A percentile compares a stretch with the other conserved stretches of the same genome.
These are phyloP conservation scores for Charina bottae DNA, from an alignment of 2,113 vertebrate genomes.

Conservation along the genomic window DNA sequence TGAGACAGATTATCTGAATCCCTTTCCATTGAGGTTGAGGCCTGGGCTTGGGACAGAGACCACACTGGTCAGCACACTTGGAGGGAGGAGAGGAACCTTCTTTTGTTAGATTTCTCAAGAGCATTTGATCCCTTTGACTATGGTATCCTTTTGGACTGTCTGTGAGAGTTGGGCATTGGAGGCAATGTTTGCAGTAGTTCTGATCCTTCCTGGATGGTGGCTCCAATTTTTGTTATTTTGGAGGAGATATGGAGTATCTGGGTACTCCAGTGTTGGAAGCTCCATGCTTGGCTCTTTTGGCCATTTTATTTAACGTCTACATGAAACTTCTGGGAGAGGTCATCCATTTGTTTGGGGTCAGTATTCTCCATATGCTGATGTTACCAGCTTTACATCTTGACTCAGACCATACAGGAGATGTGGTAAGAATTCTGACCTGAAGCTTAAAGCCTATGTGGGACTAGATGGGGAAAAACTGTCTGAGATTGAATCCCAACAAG, in stretches of 20 bases:
- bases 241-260: neutral
- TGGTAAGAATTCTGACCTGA: neutral
- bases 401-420: neutral
- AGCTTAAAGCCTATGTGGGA: neutral
- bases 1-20: too few species aligned
- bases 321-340: neutral
- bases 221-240: neutral
- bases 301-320: neutral
- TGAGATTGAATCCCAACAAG: neutral
- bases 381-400: neutral
- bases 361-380: neutral
- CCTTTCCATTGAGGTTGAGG: too few species aligned
- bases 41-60: too few species aligned
- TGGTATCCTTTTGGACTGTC: too few species aligned
- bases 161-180: neutral
- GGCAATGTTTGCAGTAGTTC: neutral
- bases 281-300: neutral
- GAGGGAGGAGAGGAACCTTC: too few species aligned
- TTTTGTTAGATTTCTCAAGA: too few species aligned
- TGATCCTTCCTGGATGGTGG: neutral
- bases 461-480: neutral
- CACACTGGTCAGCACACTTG: too few species aligned
- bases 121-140: too few species aligned
- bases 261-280: neutral
- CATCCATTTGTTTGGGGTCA: neutral